Evolutionary conservation across 2,888 invertebrate species (phyloP).

Genomic region (Lysandra bellargus): DNA sequence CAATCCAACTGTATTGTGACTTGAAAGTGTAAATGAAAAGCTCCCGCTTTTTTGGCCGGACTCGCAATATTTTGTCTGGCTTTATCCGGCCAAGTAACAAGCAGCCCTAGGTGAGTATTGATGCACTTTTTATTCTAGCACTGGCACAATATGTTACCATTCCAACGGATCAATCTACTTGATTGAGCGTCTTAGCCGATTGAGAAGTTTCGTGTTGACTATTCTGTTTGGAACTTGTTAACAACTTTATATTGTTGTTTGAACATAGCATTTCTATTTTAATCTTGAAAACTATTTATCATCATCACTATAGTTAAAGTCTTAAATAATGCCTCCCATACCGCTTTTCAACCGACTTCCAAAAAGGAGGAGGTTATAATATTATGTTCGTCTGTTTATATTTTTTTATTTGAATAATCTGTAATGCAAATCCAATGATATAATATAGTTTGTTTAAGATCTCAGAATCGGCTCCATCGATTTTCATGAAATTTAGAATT

Average conservation of each 20-base stretch:
- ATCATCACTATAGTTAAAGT: neutral
- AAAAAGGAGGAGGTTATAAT: too few relatives aligned
- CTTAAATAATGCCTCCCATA: too few relatives aligned
- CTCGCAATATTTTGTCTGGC: neutral
- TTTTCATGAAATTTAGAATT: too few relatives aligned
- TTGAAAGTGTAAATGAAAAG: too few relatives aligned
- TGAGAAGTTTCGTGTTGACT: slow-evolving; percentile 40
- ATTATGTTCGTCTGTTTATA: too few relatives aligned
- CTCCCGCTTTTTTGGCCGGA: neutral
- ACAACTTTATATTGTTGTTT: neutral
- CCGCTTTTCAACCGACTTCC: too few relatives aligned
- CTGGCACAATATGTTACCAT: slow-evolving; percentile 71
- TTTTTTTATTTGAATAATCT: too few relatives aligned
- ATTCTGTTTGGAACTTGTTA: neutral
- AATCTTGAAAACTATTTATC: neutral
- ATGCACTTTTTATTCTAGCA: slow-evolving; percentile 64
- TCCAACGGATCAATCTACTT: slow-evolving; percentile 59
- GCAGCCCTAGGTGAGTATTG: slow-evolving; percentile 52
- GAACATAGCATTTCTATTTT: neutral
- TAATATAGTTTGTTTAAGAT: too few relatives aligned
- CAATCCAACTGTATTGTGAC: too few relatives aligned
- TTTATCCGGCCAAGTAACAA: neutral
- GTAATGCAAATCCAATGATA: too few relatives aligned
- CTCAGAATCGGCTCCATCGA: too few relatives aligned
- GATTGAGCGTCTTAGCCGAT: slow-evolving; percentile 59